These are phyloP conservation scores for Sceloporus undulatus DNA, from an alignment of 2,113 vertebrate genomes.

Conservation along the genomic window DNA sequence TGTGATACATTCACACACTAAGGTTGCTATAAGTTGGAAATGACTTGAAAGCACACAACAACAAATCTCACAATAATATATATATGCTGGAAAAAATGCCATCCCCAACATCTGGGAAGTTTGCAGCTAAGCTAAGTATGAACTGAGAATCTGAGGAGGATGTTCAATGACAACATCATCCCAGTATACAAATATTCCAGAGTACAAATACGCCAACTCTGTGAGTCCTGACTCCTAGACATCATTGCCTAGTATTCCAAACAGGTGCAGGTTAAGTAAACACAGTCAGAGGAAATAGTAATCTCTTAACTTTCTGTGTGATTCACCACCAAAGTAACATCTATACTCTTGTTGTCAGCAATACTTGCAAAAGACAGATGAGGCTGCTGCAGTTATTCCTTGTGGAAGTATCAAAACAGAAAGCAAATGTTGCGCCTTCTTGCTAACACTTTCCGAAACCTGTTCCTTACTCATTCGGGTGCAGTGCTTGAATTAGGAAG, in stretches of 20 bases:
- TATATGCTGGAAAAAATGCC: not conserved
- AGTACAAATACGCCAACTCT: not conserved
- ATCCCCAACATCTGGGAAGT: not conserved
- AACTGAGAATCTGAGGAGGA: not conserved
- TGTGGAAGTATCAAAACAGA: not conserved
- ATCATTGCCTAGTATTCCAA: not conserved
- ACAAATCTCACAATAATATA: not conserved
- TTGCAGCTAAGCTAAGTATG: not conserved
- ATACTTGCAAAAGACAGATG: not conserved
- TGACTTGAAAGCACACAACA: too few relatives aligned
- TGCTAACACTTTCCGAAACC: not conserved
- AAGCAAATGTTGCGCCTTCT: not conserved
- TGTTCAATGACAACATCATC: not conserved
- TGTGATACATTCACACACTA: too few relatives aligned
- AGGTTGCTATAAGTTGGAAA: too few relatives aligned
- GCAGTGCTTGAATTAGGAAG: not conserved
- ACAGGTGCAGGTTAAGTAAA: not conserved
- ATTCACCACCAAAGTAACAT: not conserved
- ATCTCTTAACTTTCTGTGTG: not conserved
- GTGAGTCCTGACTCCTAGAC: not conserved
- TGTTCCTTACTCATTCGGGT: not conserved
- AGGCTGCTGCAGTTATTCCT: not conserved
- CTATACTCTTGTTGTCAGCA: slow-evolving; percentile 8
- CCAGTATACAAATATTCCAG: not conserved
- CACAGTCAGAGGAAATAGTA: not conserved